Conservation (phyloP, 2,888 invertebrate species). For the Drosophila nr. fundita region DNA sequence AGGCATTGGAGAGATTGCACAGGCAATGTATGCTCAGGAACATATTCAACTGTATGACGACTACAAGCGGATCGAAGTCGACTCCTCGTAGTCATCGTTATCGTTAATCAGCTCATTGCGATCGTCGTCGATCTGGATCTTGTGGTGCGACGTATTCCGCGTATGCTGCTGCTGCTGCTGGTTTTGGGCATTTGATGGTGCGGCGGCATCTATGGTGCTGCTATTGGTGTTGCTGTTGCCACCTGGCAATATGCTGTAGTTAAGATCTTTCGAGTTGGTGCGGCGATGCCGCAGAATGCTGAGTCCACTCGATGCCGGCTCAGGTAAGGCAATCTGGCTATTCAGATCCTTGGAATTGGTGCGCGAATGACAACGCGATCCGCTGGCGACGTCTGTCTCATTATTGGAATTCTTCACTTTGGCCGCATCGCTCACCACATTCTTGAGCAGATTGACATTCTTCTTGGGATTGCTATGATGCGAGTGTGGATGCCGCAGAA, state of each 20-base stretch:
- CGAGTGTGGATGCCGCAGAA: conserved; percentile 77
- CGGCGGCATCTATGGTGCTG: conserved; percentile 10
- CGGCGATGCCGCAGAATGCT: conserved; percentile 87
- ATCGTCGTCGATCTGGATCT: conserved; percentile 84
- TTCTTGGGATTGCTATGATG: conserved; percentile 76
- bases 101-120: conserved; percentile 79
- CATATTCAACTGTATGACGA: conserved; percentile 34
- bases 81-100: conserved; percentile 71
- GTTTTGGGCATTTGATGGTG: conserved; percentile 3
- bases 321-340: conserved; percentile 58
- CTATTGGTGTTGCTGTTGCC: conserved; percentile 10
- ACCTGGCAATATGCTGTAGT: conserved; percentile 65
- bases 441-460: conserved; percentile 84
- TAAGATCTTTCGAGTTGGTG: conserved; percentile 87
- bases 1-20: conserved; percentile 35
- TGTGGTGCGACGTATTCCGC: conserved; percentile 83
- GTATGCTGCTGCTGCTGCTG: conserved; percentile 69
- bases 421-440: conserved; percentile 74
- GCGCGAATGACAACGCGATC: conserved; percentile 85
- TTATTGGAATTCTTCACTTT: conserved; percentile 84
- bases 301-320: conserved; percentile 57
- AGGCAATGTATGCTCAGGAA: conserved; percentile 60
- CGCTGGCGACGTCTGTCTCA: conserved; percentile 72
- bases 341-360: conserved; percentile 85
- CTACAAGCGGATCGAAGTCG: conserved; percentile 56